Evolutionary conservation across 2,797 vertebrate species (phyloP).

Genomic region (Knipowitschia caucasica): DNA sequence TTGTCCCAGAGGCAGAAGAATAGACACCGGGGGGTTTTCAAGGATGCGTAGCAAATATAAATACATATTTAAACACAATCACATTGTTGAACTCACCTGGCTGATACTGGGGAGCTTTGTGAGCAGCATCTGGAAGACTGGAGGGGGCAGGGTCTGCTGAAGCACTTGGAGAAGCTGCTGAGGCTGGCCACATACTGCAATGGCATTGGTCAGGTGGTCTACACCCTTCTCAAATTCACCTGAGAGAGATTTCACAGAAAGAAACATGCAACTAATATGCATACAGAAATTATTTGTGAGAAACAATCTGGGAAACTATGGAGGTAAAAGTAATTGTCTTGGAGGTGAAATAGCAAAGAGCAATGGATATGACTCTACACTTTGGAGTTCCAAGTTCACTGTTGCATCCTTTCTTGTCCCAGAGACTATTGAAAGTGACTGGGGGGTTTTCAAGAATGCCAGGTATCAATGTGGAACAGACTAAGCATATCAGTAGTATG

Average conservation of each 20-base stretch:
- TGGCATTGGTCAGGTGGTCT: constrained; percentile 96
- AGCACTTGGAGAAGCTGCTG: constrained; percentile 94
- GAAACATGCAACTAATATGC: not conserved
- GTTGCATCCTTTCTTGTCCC: constrained; percentile 71
- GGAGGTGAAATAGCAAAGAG: constrained; percentile 72
- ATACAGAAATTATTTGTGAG: not conserved
- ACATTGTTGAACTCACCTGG: constrained; percentile 45
- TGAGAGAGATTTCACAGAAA: not conserved
- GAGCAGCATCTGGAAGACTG: constrained; percentile 97
- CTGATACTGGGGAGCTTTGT: constrained; percentile 95
- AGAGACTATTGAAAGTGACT: constrained; percentile 46
- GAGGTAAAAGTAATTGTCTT: constrained; percentile 44
- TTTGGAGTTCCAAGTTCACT: constrained; percentile 73
- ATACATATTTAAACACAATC: not conserved
- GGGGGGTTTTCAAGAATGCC: constrained; percentile 73
- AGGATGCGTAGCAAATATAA: not conserved
- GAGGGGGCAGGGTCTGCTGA: constrained; percentile 92
- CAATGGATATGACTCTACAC: constrained; percentile 52
- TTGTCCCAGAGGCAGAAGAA: constrained; percentile 66
- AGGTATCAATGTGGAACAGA: no score
- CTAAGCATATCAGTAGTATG: no score
- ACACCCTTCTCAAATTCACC: constrained; percentile 96
- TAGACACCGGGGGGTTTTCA: constrained; percentile 60
- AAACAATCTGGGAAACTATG: not conserved
- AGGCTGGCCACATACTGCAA: constrained; percentile 94